Base-by-base conservation (phyloP, 2,888 invertebrate species). In the Orchesellides sinensis region DNA sequence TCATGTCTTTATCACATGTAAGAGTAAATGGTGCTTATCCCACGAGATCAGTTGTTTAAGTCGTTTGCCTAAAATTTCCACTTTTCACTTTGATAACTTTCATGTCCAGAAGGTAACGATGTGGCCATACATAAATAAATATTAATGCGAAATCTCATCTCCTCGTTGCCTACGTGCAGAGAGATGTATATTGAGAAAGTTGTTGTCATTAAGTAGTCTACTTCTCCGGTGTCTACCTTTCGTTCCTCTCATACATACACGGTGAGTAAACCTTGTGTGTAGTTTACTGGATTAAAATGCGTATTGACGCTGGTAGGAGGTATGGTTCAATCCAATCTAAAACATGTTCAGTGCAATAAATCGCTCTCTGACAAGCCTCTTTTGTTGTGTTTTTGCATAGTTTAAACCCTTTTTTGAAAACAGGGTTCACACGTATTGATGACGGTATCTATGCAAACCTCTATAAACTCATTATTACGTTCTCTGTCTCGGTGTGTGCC, bases 311-410 rank as follows among this genome's bases (percentile, higher is more conserved):
- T 25, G 59, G 80, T 73, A 66, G 80, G 80, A 80, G 80, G 80
- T 73, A 73, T 56, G 66, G 40, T 66, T 45, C 72, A 80, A 59
- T 66, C 59, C 72, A 54, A 65, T 72, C 65, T 70, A 65, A 79
- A 79, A 79, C 79, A 79, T 63, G 79, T 79, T 80, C 72, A 54
- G 56, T 66, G 80, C 66, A 73, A 80, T 80, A 80, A 80, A 80
- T 80, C 66, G 65, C 59, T 66, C 72, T 21, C 66, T 80, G 80
- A 72, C 80, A 80, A 80, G 73, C 80, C 80, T 73, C n/a, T 80
- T 80, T 73, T 27, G 66, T 47, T 72, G 80, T 80, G 80, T 65
- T 73, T 8, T 79, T 80, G 70, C 70, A 70, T 65, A 56, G 35
- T 35, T 75, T 66, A 54, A 65, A 61, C 19, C 17, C 54, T 8